Evolutionary conservation across 2,113 vertebrate genomes (phyloP).

Genomic region (Candoia aspera): DNA sequence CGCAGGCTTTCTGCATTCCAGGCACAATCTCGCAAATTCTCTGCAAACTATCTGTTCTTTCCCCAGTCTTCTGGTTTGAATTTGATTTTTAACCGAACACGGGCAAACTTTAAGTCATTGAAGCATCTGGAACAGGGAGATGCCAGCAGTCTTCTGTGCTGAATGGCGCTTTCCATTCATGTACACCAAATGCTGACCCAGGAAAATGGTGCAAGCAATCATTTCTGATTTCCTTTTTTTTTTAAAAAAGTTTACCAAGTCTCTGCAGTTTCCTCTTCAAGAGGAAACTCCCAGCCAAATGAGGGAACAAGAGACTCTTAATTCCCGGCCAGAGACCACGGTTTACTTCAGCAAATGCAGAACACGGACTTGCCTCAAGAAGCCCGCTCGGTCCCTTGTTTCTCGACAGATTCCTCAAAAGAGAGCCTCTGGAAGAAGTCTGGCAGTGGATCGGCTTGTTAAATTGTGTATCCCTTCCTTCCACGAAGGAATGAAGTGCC

Average conservation of each 20-base stretch:
- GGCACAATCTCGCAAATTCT: too few species aligned
- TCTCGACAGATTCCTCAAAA: neutral
- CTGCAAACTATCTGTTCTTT: neutral
- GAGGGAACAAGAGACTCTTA: accelerated
- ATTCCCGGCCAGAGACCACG: neutral
- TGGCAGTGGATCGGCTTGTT: neutral
- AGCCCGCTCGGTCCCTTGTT: accelerated
- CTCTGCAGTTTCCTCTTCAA: neutral
- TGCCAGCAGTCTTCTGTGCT: accelerated
- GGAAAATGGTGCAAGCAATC: accelerated
- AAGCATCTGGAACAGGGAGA: accelerated
- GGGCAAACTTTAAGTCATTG: accelerated
- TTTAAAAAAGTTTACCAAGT: accelerated
- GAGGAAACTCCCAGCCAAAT: neutral
- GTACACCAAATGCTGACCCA: neutral
- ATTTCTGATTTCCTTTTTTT: accelerated
- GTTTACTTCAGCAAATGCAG: too few species aligned
- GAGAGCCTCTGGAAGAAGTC: accelerated
- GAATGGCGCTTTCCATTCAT: neutral
- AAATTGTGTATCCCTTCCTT: accelerated
- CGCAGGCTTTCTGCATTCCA: neutral
- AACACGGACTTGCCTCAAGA: neutral
- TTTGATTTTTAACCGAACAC: neutral
- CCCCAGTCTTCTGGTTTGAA: too few species aligned
- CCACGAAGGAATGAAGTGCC: accelerated